Base-by-base conservation (phyloP, 2,888 invertebrate genomes). In the Sminthurides aquaticus region DNA sequence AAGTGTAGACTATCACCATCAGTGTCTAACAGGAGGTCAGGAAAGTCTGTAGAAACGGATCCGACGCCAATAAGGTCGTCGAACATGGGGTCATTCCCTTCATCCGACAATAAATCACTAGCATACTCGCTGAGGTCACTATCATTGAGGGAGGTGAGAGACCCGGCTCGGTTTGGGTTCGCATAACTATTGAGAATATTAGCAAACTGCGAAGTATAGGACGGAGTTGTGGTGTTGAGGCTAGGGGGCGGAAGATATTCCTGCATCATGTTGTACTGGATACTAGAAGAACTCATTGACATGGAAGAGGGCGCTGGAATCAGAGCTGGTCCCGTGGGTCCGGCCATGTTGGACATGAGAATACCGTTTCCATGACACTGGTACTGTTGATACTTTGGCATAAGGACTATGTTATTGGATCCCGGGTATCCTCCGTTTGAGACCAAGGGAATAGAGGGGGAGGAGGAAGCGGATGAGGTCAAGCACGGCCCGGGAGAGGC, bases 1-100 rank as follows among this genome's bases (percentile, higher is more conserved):
- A 77, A 76, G 24, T 76, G 75, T 48, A 84, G 75, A 43, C 84
- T 83, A 69, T 84, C 84, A 3, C 83, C 84, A 74, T 85, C 85
- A 18, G 84, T 84, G 72, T 85, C 85, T 65, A 85, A 76, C 43
- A 83, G 77, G 26, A 83, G 77, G 71, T 82, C 81, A 69, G 71
- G 79, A 58, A 71, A 81, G 79, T 74, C 75, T 1, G 64, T 28
- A 5, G 69, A 69, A 11, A 67, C 69, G 18, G 58, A 66, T 26
- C 71, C 72, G 49, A 75, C 70, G 18, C 69, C 71, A 58, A 72
- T 75, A 49, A 75, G 72, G 56, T 76, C 76, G 56, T 78, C 77
- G 66, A 78, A 78, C 68, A 76, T 75, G 56, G 76, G 76, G 65
- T 78, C 78, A 66, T 76, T 76, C 29, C 77, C 77, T 58, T 75